Conservation (phyloP, 1,140 invertebrate species). For the Drosophila suzukii region DNA sequence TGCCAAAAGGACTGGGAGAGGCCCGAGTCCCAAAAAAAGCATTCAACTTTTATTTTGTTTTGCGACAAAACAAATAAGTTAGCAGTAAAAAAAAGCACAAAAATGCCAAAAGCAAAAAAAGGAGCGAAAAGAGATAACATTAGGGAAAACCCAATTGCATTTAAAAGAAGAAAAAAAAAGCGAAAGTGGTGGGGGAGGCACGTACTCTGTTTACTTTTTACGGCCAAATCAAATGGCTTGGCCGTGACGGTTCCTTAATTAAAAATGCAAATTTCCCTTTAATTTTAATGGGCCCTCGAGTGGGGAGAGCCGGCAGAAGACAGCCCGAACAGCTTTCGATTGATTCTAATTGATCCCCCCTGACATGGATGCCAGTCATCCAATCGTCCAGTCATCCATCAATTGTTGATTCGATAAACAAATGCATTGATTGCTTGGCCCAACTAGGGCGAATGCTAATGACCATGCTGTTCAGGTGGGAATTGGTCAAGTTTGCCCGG, state of each 20-base stretch:
- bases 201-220: slow-evolving; percentile 30
- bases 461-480: slow-evolving; percentile 42
- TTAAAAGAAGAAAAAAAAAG: slow-evolving; percentile 30
- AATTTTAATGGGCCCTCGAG: slow-evolving; percentile 47
- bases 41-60: slow-evolving; percentile 59
- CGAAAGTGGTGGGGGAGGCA: slow-evolving; percentile 1
- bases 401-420: slow-evolving; percentile 54
- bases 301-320: neutral
- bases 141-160: slow-evolving; percentile 59
- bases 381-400: slow-evolving; percentile 28
- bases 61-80: slow-evolving; percentile 66
- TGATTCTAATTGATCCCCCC: slow-evolving; percentile 69
- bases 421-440: slow-evolving; percentile 60
- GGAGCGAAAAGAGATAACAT: slow-evolving; percentile 27
- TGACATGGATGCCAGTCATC: slow-evolving; percentile 51
- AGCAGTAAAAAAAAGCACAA: slow-evolving; percentile 12
- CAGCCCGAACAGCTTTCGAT: slow-evolving; percentile 26
- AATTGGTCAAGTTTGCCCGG: slow-evolving; percentile 29
- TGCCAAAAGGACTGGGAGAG: slow-evolving; percentile 1
- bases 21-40: slow-evolving; percentile 48
- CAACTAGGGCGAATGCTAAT: slow-evolving; percentile 39
- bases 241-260: slow-evolving; percentile 62
- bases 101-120: slow-evolving; percentile 11
- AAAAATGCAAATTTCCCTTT: slow-evolving; percentile 73
- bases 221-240: slow-evolving; percentile 40